These are phyloP conservation scores for Chrysolina americana DNA, from an alignment of 2,888 invertebrate species.

Conservation along the genomic window DNA sequence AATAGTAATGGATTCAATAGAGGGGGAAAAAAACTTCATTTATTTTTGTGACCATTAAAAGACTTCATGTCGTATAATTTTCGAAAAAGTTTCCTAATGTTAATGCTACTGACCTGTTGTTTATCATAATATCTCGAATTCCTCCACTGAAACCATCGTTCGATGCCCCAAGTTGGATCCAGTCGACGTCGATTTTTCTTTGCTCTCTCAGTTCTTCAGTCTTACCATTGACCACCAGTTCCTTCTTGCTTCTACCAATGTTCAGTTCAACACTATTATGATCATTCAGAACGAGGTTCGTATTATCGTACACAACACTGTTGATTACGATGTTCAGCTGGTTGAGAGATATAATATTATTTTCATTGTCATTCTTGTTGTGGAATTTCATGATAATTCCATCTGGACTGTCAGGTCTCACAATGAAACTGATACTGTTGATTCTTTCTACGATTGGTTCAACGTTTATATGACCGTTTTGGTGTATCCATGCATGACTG, in stretches of 20 bases:
- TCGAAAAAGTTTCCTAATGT: no score
- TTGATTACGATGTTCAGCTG: constrained; percentile 25
- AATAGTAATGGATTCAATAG: no score
- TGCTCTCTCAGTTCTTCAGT: constrained; percentile 34
- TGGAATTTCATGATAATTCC: constrained; percentile 54
- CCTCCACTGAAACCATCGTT: constrained; percentile 77
- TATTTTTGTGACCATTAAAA: no score
- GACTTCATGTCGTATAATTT: no score
- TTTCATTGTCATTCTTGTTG: constrained; percentile 4
- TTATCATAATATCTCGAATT: constrained; percentile 87
- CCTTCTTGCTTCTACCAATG: constrained; percentile 44
- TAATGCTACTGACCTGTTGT: constrained; percentile 77
- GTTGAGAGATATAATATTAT: constrained; percentile 21
- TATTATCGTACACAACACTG: constrained; percentile 10
- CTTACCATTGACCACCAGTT: constrained; percentile 42
- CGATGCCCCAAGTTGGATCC: constrained; percentile 46
- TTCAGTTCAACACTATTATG: constrained; percentile 42
- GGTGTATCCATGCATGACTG: constrained; percentile 82
- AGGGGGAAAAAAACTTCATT: no score
- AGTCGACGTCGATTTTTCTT: constrained; percentile 31
- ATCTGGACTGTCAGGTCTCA: constrained; percentile 51
- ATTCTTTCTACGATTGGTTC: constrained; percentile 72
- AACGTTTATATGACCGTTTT: constrained; percentile 85
- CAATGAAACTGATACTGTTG: constrained; percentile 50
- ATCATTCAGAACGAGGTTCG: constrained; percentile 34